Conservation (phyloP, 1,140 invertebrate genomes). For the Sinella curviseta region DNA sequence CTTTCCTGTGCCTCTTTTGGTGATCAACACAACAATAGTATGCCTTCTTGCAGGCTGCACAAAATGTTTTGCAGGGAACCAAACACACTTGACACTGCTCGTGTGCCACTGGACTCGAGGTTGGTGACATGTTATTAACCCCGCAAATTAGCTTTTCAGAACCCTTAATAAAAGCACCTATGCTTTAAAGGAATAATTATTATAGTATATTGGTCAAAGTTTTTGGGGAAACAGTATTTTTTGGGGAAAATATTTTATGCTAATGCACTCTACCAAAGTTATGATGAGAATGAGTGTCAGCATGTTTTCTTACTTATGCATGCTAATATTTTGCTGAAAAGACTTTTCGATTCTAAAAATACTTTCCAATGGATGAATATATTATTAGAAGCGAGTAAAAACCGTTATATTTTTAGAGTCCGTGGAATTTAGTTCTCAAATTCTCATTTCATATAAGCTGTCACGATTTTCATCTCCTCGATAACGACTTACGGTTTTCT, state of each 20-base stretch:
- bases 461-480: not conserved
- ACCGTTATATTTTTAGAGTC: not conserved
- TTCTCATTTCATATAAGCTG: not conserved
- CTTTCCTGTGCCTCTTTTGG: constrained; percentile 31
- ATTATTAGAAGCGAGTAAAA: not conserved
- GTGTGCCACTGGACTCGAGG: not conserved
- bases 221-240: no score
- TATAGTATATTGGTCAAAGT: no score
- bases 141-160: no score
- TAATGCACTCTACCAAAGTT: no score
- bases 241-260: no score
- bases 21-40: constrained; percentile 37
- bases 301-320: not conserved
- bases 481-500: no score
- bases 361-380: constrained; percentile 35
- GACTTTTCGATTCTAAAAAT: constrained; percentile 30
- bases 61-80: constrained; percentile 15
- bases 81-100: constrained; percentile 30
- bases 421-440: not conserved
- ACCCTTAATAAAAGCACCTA: no score
- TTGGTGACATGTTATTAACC: not conserved
- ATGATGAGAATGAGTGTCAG: not conserved
- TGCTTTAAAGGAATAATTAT: no score
- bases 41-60: constrained; percentile 35
- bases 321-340: not conserved